Conservation (phyloP, 2,888 invertebrate genomes). For the Philopedon plagiatum region DNA sequence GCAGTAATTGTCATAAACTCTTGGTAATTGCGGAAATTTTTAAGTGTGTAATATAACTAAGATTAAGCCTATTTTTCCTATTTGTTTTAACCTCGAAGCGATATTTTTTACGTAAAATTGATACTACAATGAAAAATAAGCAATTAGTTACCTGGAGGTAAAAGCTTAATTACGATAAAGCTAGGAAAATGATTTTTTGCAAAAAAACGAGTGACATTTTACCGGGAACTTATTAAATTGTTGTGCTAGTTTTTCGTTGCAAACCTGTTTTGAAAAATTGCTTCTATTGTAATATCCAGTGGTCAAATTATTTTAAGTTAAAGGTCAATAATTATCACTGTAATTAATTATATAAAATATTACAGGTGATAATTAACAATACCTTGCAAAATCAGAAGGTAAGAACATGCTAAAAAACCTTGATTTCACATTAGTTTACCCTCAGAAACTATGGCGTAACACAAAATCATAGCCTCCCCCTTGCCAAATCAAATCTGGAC, state of each 20-base stretch:
- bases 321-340: too few species aligned
- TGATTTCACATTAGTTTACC: too few species aligned
- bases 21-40: slow-evolving; percentile 26
- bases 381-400: too few species aligned
- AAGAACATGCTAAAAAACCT: too few species aligned
- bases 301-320: background rate
- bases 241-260: background rate
- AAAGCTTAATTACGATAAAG: slow-evolving; percentile 33
- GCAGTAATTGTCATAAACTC: slow-evolving; percentile 32
- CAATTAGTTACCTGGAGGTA: slow-evolving; percentile 20
- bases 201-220: slow-evolving; percentile 18
- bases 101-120: slow-evolving; percentile 20
- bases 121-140: slow-evolving; percentile 23
- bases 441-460: too few species aligned
- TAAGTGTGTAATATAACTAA: background rate
- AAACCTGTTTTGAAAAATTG: slow-evolving; percentile 10
- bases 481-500: too few species aligned
- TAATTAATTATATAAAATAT: too few species aligned
- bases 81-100: slow-evolving; percentile 19
- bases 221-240: background rate
- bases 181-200: slow-evolving; percentile 13
- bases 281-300: background rate
- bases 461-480: too few species aligned
- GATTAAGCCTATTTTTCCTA: slow-evolving; percentile 19
- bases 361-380: too few species aligned